Base-by-base conservation (phyloP, 2,113 vertebrate species). In the Saiga tatarica region DNA sequence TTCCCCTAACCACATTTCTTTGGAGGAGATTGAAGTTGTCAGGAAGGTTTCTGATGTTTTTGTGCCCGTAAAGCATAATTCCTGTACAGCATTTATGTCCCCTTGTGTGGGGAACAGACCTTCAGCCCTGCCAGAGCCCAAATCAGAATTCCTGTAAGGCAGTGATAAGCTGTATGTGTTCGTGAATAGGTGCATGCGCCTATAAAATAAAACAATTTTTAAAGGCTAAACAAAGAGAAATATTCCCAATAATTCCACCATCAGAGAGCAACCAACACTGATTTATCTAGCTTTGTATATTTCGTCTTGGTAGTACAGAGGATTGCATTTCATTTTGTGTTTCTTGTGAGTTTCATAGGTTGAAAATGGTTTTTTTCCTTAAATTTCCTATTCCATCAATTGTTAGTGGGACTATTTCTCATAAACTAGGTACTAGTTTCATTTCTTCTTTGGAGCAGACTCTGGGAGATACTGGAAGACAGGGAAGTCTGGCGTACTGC, bases 151-250 rank as follows among this genome's bases (percentile, higher is more conserved):
- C 45, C 78, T 23, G 2, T 14, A 45, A 74, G 33, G 47, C 16
- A 5, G 10, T 13, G 10, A 19, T 7, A 16, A 1, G 0, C 10
- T n/a, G 4, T 45, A 1, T 50, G 25, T 47, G 26, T 50, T 42
- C 7, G 6, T 11, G 3, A 17, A 1, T 12, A 7, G 3, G 21
- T 33, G 14, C 5, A 0, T 30, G n/a, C 19, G 5, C 17, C 3
- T 50, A 45, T 23, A 42, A 81, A 62, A 89, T 7, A 2, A 76
- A 82, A 7, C 11, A 2, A 23, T 19, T 74, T 76, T 64, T 30
- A 62, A 50, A 87, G 45, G 7, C 82, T 71, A 83, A 67, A 45
- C 3, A 3, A 57, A 88, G 62, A 28, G 47, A 84, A 84, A 42
- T n/a, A 15, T 21, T 17, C 16, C 3, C 53, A 6, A 16, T 67